Evolutionary conservation across 2,113 vertebrate genomes (phyloP).

Genomic region (Trachemys scripta): DNA sequence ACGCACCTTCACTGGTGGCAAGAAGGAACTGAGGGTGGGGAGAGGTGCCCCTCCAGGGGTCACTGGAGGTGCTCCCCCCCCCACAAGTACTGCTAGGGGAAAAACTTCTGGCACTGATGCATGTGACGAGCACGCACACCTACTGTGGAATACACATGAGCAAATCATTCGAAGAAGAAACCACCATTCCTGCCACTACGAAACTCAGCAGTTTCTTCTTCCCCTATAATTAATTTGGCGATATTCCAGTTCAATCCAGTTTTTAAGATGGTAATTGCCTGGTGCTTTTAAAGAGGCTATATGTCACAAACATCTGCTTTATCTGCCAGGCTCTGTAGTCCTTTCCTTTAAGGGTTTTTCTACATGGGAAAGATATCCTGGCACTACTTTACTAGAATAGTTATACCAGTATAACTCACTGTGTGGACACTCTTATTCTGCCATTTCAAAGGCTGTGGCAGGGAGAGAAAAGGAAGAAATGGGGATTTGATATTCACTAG

Average conservation of each 20-base stretch:
- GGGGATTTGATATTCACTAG: background rate
- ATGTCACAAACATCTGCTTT: background rate
- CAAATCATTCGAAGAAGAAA: too few species aligned
- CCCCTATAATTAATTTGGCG: background rate
- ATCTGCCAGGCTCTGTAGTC: background rate
- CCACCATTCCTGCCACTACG: rapidly evolving
- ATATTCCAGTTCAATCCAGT: background rate
- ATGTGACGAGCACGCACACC: too few species aligned
- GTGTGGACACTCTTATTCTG: rapidly evolving
- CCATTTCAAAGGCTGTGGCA: background rate
- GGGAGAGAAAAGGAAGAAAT: rapidly evolving
- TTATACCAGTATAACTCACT: background rate
- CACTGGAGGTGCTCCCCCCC: too few species aligned
- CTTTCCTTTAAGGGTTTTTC: background rate
- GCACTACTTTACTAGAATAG: background rate
- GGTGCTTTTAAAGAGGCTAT: background rate
- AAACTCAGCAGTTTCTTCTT: background rate
- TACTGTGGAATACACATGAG: too few species aligned
- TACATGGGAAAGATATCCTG: background rate
- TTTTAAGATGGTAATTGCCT: background rate
- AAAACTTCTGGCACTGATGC: too few species aligned
- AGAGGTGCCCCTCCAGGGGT: too few species aligned
- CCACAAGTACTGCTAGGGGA: too few species aligned
- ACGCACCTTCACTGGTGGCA: too few species aligned
- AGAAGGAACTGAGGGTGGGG: too few species aligned